phyloP scores from a whole-genome alignment of 2,797 vertebrate species.

The Sebastes wilsoni region DNA sequence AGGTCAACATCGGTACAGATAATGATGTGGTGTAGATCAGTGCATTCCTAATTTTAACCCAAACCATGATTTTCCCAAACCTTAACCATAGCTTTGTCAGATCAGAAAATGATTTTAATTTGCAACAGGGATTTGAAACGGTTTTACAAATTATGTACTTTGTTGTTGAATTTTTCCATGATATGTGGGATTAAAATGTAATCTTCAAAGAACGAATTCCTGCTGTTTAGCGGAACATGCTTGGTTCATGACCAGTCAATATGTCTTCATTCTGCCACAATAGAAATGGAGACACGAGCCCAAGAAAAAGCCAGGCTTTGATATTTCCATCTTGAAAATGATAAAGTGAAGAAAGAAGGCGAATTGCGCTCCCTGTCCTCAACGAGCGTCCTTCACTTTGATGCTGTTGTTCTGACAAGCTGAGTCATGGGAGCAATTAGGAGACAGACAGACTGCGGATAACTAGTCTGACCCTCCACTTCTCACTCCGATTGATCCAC shows the following conservation, averaged over 20 bases:
- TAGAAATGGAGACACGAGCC: not conserved
- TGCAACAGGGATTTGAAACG: not conserved
- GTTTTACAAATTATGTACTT: not conserved
- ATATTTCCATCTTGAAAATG: constrained; percentile 19
- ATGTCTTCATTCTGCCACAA: not conserved
- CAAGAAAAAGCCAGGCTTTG: not conserved
- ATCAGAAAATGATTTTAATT: not conserved
- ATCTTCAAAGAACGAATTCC: not conserved
- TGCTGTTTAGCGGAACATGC: not conserved
- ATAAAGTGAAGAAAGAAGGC: constrained; percentile 10
- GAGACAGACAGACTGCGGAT: constrained; percentile 38
- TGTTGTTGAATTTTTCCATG: not conserved
- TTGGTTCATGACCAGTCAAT: not conserved
- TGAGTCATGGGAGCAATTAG: constrained; percentile 64
- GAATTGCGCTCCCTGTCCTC: constrained; percentile 24
- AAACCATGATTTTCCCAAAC: not conserved
- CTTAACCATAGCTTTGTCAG: not conserved
- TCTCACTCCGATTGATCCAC: not conserved
- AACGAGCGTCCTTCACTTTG: constrained; percentile 35
- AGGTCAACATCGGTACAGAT: not conserved
- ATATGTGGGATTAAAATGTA: not conserved
- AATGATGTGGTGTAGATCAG: not conserved
- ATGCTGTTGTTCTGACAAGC: constrained; percentile 54
- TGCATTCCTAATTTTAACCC: not conserved
- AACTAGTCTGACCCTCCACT: constrained; percentile 42